Conservation (phyloP, 2,113 vertebrate genomes). For the Lagopus muta region DNA sequence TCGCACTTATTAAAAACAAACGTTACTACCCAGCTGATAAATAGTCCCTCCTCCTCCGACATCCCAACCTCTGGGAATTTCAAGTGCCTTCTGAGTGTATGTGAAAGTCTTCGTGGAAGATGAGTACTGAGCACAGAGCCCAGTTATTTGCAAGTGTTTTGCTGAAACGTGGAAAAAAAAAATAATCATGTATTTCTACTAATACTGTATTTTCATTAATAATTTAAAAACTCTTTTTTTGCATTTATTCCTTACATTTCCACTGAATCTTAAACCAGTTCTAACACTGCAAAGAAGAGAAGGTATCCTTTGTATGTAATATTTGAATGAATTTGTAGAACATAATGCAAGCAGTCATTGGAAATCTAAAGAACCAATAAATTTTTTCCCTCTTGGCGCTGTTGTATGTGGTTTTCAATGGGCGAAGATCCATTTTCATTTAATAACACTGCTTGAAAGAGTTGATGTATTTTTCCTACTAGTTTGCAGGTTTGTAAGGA, state of each 20-base stretch:
- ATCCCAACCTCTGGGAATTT: neutral
- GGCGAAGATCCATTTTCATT: neutral
- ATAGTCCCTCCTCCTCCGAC: neutral
- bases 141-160: neutral
- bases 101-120: neutral
- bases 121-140: neutral
- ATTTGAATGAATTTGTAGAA: conserved; percentile 2
- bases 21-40: neutral
- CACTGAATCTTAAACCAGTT: conserved; percentile 40
- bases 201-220: neutral
- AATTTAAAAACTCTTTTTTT: neutral
- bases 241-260: conserved; percentile 26
- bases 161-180: neutral
- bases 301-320: conserved; percentile 9
- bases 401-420: neutral
- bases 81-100: conserved; percentile 40
- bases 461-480: neutral
- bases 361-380: conserved; percentile 57
- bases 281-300: conserved; percentile 34
- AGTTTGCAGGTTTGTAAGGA: neutral
- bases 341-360: neutral
- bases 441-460: neutral
- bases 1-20: neutral
- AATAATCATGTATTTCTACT: neutral
- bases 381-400: neutral